Percentiles rank a stretch among this genome's conserved stretches.
phyloP scores from a whole-genome alignment of 2,113 vertebrate genomes.

The chimpanzee (Pan troglodytes) region NHGRI_mPanTro3-v2.1_pri NC_072403.2:109068501-109069000 shows the following conservation, averaged over 20 bases:
- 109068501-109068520: neutral
- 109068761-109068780: neutral
- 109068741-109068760: neutral
- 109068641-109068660: neutral
- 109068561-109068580: neutral
- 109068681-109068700: neutral
- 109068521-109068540: neutral
- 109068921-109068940: neutral
- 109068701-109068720: constrained; percentile 36
- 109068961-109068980: constrained; percentile 3
- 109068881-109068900: neutral
- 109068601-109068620: neutral
- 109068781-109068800: neutral
- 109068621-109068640: neutral
- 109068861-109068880: neutral
- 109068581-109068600: neutral
- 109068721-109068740: constrained; percentile 20
- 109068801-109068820: constrained; percentile 38
- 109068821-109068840: neutral
- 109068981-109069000: neutral
- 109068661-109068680: neutral
- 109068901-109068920: neutral
- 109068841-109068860: neutral
- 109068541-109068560: neutral
- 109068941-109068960: constrained; percentile 16